phyloP scores from a whole-genome alignment of 2,797 vertebrate species.

The Leptoclinus maculatus region DNA sequence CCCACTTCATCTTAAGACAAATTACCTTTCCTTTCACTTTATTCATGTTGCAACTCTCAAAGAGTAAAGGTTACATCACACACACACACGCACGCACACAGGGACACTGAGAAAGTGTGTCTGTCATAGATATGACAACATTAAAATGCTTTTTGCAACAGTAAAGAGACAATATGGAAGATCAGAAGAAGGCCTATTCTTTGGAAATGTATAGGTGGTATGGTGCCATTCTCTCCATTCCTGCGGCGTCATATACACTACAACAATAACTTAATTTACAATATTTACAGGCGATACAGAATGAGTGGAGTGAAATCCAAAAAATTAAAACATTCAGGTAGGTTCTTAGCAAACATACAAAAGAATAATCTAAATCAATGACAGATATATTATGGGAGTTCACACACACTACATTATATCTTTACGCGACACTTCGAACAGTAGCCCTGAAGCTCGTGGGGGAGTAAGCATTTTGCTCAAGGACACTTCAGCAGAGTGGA shows the following conservation, averaged over 20 bases:
- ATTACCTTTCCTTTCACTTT: conserved; percentile 67
- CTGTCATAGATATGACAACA: conserved; percentile 66
- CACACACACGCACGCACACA: conserved; percentile 66
- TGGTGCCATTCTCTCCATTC: conserved; percentile 66
- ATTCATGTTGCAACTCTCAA: conserved; percentile 72
- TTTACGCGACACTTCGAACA: conserved; percentile 13
- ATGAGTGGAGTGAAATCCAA: conserved; percentile 73
- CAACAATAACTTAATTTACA: conserved; percentile 91
- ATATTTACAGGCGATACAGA: conserved; percentile 84
- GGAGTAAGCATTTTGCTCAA: conserved; percentile 24
- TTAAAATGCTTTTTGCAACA: conserved; percentile 66
- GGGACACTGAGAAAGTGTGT: conserved; percentile 66
- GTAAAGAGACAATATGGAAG: conserved; percentile 61
- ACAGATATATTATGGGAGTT: conserved; percentile 37
- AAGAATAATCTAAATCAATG: conserved; percentile 31
- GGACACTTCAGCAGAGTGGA: conserved; percentile 40
- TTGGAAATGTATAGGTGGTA: conserved; percentile 76
- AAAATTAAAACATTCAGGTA: conserved; percentile 65
- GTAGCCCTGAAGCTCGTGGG: not conserved
- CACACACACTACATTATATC: conserved; percentile 28
- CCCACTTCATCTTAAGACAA: conserved; percentile 4
- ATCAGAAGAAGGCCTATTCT: conserved; percentile 70
- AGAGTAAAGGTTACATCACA: conserved; percentile 71
- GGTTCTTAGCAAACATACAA: conserved; percentile 44
- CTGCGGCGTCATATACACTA: conserved; percentile 68